A percentile compares a stretch with the other conserved stretches of the same genome.
These are phyloP conservation scores for Shargacucullia verbasci DNA, from an alignment of 2,888 invertebrate genomes.

Conservation along the genomic window DNA sequence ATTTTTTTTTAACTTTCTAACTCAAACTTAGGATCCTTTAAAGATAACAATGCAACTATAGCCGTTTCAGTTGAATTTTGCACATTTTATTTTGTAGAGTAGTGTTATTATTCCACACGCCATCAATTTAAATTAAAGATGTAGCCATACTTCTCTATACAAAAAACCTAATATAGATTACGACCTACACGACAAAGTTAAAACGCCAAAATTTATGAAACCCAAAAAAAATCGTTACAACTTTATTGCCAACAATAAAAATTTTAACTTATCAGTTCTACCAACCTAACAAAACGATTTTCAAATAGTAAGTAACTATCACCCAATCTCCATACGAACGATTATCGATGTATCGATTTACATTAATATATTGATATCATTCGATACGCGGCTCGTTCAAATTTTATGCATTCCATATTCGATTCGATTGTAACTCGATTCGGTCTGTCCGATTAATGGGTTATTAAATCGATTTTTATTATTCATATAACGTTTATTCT, in stretches of 20 bases:
- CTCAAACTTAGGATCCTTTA: no score
- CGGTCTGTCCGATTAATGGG: conserved; percentile 56
- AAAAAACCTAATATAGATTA: conserved; percentile 16
- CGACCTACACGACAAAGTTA: conserved; percentile 18
- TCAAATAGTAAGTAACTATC: conserved; percentile 38
- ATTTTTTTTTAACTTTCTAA: no score
- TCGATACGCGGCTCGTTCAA: conserved; percentile 55
- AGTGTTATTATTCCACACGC: no score
- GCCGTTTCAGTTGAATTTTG: no score
- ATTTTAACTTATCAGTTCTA: conserved; percentile 37
- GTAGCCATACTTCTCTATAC: neutral
- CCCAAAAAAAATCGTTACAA: conserved; percentile 19
- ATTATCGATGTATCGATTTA: conserved; percentile 53
- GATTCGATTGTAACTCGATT: conserved; percentile 57
- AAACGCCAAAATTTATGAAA: conserved; percentile 13
- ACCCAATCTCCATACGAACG: conserved; percentile 40
- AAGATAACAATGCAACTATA: no score
- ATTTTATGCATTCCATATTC: conserved; percentile 59
- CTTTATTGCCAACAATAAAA: conserved; percentile 34
- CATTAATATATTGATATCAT: conserved; percentile 52
- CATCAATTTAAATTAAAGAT: no score
- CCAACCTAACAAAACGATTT: conserved; percentile 45
- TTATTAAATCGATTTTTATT: conserved; percentile 55
- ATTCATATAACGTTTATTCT: conserved; percentile 45
- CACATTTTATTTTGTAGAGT: no score